Base-by-base conservation (phyloP, 1,140 invertebrate species). In the Phocides pigmalion region DNA sequence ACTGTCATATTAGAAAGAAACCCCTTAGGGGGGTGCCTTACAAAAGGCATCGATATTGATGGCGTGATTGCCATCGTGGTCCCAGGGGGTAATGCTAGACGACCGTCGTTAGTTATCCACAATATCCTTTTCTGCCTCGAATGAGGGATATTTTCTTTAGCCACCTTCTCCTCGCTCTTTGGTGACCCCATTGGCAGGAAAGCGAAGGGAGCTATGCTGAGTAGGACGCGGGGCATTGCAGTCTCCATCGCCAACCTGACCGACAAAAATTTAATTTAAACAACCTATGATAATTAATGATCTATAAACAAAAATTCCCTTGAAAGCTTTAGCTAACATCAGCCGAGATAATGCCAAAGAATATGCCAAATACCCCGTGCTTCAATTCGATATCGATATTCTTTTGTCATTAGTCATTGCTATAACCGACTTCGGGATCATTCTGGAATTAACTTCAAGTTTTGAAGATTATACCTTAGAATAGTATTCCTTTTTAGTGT, bases 1-100 rank as follows among this genome's bases (percentile, higher is more conserved):
- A 97, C 94, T 17, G 96, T 95, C 92, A 97, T 93, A 78, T 97
- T 97, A 54, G 96, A 96, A 63, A 96, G 93, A 83, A 97, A 97
- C 44, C 96, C 96, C 76, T 95, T 94, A 0, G 96, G 96, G 15
- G 96, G 96, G 92, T 97, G 95, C 56, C 96, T 92, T 0, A 97
- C 95, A 75, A 97, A 95, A 8, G 96, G 96, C 90, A 97, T 92
- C 2, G 95, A 95, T 32, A 97, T 85, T 4, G 96, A 96, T 1
- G 96, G 96, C 1, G 96, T 95, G 50, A 97, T 95, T 17, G 95
- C 94, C 85, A 97, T 93, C 5, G 95, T 92, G 0, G 96, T 97
- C 39, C 96, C 96, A 3, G 96, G 96, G 2, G 96, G 96, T 49
- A 97, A 79, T 2, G 96, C 96, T 74, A 97, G 88, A 0, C 96